Percentiles rank a stretch among this genome's conserved stretches.
Evolutionary conservation across 2,113 vertebrate genomes (phyloP).

Genomic region (Balaeniceps rex): DNA sequence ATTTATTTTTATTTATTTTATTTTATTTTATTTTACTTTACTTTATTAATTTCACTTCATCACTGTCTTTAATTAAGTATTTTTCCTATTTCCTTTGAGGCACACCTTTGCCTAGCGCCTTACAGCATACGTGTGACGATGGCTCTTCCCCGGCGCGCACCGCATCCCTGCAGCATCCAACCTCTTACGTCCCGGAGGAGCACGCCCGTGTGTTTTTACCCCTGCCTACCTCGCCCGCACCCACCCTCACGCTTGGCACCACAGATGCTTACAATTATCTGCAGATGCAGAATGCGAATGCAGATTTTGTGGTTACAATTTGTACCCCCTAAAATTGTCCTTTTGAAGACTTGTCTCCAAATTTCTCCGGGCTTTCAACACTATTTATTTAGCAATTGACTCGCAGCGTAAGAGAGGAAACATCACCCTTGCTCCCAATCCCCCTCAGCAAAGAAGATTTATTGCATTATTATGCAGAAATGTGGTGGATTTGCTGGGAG

Average conservation of each 20-base stretch:
- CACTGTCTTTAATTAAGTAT: no score
- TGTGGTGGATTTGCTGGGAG: not conserved
- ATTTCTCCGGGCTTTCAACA: not conserved
- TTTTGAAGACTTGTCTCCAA: not conserved
- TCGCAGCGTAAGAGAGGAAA: not conserved
- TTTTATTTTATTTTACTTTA: not conserved
- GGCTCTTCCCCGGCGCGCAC: accelerated
- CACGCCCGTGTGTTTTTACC: accelerated
- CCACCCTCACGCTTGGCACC: not conserved
- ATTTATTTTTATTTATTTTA: not conserved
- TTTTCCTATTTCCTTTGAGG: not conserved
- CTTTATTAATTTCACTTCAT: not conserved
- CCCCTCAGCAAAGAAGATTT: not conserved
- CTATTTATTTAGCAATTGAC: not conserved
- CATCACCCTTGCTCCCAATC: not conserved
- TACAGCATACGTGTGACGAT: accelerated
- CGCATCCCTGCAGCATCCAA: not conserved
- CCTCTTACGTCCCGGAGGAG: not conserved
- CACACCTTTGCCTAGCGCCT: not conserved
- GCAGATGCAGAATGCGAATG: not conserved
- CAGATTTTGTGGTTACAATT: not conserved
- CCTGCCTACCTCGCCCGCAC: not conserved
- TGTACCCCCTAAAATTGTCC: not conserved
- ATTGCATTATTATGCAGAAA: not conserved
- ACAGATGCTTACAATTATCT: not conserved